A percentile compares a stretch with the other conserved stretches of the same genome.
These are phyloP conservation scores for Melanotaenia parkinsoni DNA, from an alignment of 2,797 vertebrate genomes.

Conservation along the genomic window DNA sequence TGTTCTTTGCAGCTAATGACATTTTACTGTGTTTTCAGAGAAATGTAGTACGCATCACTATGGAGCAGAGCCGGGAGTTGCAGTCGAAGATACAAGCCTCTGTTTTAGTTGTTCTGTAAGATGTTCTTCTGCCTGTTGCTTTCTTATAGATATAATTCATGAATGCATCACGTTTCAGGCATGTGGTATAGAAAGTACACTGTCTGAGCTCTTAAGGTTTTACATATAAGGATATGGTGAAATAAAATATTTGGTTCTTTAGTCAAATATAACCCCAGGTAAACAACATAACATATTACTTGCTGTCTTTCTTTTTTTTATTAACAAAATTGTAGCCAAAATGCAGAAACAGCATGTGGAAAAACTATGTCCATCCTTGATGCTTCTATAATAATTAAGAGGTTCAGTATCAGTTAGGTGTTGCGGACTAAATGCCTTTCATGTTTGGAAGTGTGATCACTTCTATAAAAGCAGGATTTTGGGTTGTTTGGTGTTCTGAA, in stretches of 20 bases:
- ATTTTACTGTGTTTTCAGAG: slow-evolving; percentile 66
- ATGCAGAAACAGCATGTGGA: neutral
- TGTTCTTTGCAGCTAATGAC: neutral
- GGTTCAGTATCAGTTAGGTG: too few species aligned
- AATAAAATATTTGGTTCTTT: too few species aligned
- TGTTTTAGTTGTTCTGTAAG: slow-evolving; percentile 86
- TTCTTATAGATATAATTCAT: neutral
- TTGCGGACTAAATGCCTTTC: too few species aligned
- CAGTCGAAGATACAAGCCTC: slow-evolving; percentile 78
- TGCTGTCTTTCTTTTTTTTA: too few species aligned
- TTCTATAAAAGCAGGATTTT: too few species aligned
- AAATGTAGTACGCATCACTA: slow-evolving; percentile 64
- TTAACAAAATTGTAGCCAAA: neutral
- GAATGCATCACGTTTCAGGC: neutral
- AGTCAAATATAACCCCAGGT: too few species aligned
- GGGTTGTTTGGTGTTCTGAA: too few species aligned
- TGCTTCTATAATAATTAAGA: neutral
- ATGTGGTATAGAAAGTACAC: neutral
- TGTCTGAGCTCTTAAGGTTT: neutral
- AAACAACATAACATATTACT: too few species aligned
- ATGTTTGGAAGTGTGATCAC: too few species aligned
- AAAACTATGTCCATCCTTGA: neutral
- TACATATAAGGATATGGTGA: neutral
- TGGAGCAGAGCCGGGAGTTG: slow-evolving; percentile 75
- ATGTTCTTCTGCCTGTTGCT: neutral